Conservation (phyloP, 2,113 vertebrate genomes). For the Strigops habroptila region DNA sequence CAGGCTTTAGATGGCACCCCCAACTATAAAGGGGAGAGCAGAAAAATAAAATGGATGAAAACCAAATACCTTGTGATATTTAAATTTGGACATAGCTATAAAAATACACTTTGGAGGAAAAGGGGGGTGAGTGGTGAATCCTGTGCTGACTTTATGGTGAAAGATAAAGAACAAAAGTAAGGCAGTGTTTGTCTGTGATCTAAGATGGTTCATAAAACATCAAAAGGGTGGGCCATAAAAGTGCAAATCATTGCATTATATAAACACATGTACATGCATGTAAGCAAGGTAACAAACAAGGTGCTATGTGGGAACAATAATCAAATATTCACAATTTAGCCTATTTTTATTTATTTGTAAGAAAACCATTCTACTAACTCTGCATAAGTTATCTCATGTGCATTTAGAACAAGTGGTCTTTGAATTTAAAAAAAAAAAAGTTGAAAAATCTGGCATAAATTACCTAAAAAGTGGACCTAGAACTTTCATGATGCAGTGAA, state of each 20-base stretch:
- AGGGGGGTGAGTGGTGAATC: background rate
- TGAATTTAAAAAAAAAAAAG: background rate
- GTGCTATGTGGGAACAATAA: background rate
- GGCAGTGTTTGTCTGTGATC: background rate
- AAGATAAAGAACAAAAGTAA: background rate
- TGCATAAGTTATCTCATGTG: accelerated
- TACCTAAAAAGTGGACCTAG: background rate
- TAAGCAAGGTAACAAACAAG: background rate
- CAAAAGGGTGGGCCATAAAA: background rate
- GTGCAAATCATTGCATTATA: background rate
- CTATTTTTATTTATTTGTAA: background rate
- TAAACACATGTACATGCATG: background rate
- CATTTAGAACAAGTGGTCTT: background rate
- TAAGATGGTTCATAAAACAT: background rate
- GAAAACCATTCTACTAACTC: background rate
- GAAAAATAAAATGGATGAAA: background rate
- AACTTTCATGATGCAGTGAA: background rate
- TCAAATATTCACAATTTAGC: background rate
- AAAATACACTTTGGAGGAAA: background rate
- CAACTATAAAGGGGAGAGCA: background rate
- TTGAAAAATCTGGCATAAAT: background rate
- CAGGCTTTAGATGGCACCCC: background rate
- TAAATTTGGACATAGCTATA: background rate
- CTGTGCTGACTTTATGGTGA: background rate
- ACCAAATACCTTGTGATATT: background rate